Conservation (phyloP, 2,113 vertebrate genomes). For the Chaenogobius annularis region DNA sequence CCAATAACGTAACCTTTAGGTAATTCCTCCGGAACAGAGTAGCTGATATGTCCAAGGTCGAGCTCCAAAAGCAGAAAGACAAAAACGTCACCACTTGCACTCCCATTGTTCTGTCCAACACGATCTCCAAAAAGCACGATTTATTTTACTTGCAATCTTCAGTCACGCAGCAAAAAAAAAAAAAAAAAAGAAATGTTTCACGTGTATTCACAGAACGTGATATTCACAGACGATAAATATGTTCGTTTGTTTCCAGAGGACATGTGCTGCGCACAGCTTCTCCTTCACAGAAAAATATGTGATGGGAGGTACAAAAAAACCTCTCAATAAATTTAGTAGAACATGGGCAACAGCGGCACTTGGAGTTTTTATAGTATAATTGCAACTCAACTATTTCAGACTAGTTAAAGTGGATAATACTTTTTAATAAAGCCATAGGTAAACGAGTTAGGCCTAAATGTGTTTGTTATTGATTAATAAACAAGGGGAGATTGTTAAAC, state of each 20-base stretch:
- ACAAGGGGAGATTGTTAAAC: too few species aligned
- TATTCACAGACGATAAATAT: not conserved
- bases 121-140: not conserved
- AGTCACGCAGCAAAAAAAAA: too few species aligned
- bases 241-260: not conserved
- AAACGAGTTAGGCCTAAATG: too few species aligned
- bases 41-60: slow-evolving; percentile 51
- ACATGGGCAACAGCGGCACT: not conserved
- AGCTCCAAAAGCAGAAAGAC: slow-evolving; percentile 23
- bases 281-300: not conserved
- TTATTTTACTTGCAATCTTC: not conserved
- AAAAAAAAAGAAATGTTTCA: too few species aligned
- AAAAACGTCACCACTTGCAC: slow-evolving; percentile 52
- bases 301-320: not conserved
- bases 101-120: slow-evolving; percentile 37
- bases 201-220: not conserved
- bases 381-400: not conserved
- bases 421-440: too few species aligned
- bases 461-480: too few species aligned
- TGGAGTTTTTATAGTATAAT: not conserved
- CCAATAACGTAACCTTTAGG: slow-evolving; percentile 73
- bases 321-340: not conserved
- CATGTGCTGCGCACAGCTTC: slow-evolving; percentile 37
- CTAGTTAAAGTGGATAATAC: too few species aligned
- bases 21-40: slow-evolving; percentile 69